These are phyloP conservation scores for Odontamblyopus rebecca DNA, from an alignment of 2,797 vertebrate genomes.

Conservation along the genomic window DNA sequence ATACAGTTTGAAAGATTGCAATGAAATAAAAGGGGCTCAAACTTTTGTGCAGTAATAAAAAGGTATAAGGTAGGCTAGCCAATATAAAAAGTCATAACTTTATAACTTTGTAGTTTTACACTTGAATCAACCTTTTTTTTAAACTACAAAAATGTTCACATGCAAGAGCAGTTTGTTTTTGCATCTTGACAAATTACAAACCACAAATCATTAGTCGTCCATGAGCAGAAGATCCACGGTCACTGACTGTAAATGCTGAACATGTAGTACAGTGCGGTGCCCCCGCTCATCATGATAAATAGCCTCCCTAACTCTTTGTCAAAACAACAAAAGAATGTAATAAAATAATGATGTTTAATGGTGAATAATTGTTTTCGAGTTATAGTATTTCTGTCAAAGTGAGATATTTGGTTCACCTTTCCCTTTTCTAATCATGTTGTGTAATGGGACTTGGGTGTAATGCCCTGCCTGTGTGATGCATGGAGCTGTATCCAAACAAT, in stretches of 20 bases:
- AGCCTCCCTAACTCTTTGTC: slow-evolving; percentile 45
- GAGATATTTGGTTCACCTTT: slow-evolving; percentile 54
- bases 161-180: slow-evolving; percentile 34
- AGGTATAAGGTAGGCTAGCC: too few species aligned
- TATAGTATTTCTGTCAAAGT: slow-evolving; percentile 51
- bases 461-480: slow-evolving; percentile 53
- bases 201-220: slow-evolving; percentile 40
- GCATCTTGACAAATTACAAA: slow-evolving; percentile 55
- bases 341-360: slow-evolving; percentile 62
- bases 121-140: not conserved
- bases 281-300: slow-evolving; percentile 64
- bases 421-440: slow-evolving; percentile 41
- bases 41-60: too few species aligned
- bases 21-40: too few species aligned
- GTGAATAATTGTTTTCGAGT: slow-evolving; percentile 65
- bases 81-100: too few species aligned
- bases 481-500: slow-evolving; percentile 27
- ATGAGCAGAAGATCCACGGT: slow-evolving; percentile 33
- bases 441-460: slow-evolving; percentile 39
- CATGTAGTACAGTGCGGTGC: slow-evolving; percentile 30
- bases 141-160: slow-evolving; percentile 36
- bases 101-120: too few species aligned
- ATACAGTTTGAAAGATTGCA: too few species aligned
- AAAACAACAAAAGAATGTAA: slow-evolving; percentile 62
- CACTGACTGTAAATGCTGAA: slow-evolving; percentile 31